These are phyloP conservation scores for Orientallactaga bullata DNA, from an alignment of 2,113 vertebrate genomes.

Conservation along the genomic window DNA sequence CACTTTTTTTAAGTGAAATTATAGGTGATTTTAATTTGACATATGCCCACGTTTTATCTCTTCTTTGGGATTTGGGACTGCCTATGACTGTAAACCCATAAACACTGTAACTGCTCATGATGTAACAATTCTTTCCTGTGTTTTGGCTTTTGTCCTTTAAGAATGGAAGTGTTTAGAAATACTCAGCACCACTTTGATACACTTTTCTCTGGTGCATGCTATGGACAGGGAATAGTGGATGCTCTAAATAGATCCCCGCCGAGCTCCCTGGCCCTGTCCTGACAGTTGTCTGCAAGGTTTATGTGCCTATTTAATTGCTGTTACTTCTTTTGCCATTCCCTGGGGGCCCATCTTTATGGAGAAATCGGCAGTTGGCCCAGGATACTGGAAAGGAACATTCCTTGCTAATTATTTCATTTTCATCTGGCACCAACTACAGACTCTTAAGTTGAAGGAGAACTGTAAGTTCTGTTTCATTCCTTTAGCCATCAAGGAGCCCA, in stretches of 20 bases:
- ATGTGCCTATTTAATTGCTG: conserved; percentile 82
- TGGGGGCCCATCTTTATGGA: conserved; percentile 83
- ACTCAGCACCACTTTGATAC: not conserved
- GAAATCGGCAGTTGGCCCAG: conserved; percentile 83
- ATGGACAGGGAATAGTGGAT: too few species aligned
- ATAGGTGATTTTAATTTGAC: not conserved
- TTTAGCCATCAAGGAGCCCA: conserved; percentile 72
- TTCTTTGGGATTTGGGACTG: not conserved
- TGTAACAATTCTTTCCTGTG: not conserved
- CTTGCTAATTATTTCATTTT: conserved; percentile 88
- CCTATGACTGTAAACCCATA: not conserved
- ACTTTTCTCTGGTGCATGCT: not conserved
- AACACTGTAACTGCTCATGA: not conserved
- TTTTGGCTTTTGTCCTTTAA: not conserved
- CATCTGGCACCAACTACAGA: conserved; percentile 82
- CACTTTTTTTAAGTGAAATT: too few species aligned
- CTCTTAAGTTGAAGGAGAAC: conserved; percentile 84
- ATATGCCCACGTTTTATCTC: too few species aligned
- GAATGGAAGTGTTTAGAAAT: not conserved
- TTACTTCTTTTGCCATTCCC: conserved; percentile 76
- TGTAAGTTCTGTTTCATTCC: conserved; percentile 84
- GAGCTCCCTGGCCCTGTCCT: conserved; percentile 9
- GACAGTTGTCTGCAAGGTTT: conserved; percentile 77
- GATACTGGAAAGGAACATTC: conserved; percentile 85
- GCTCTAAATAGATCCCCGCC: not conserved